Evolutionary conservation across 1,140 invertebrate species (phyloP).

Genomic region (Caenorhabditis latens): DNA sequence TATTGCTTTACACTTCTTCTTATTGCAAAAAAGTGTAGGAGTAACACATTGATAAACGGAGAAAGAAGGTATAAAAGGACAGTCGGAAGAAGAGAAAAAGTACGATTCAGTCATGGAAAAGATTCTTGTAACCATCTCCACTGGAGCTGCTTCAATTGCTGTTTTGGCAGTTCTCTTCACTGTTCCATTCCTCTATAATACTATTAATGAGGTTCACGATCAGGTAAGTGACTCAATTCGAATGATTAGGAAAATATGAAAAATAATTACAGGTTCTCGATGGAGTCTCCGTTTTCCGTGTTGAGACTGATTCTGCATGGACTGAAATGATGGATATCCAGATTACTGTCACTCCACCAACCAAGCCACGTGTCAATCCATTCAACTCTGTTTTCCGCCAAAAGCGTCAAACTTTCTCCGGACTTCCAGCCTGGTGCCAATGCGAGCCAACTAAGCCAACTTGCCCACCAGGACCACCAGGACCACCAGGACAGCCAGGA

Average conservation of each 20-base stretch:
- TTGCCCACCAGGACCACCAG: slow-evolving; percentile 67
- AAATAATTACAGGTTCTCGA: slow-evolving; percentile 1
- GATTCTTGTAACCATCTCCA: slow-evolving; percentile 39
- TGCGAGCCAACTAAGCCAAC: slow-evolving; percentile 66
- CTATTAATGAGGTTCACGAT: slow-evolving; percentile 10
- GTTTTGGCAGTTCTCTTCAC: slow-evolving; percentile 34
- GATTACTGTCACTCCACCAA: slow-evolving; percentile 64
- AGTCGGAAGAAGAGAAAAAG: not conserved
- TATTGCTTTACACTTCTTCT: slow-evolving; percentile 20
- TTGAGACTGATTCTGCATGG: slow-evolving; percentile 33
- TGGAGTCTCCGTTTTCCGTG: slow-evolving; percentile 57
- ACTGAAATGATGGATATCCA: slow-evolving; percentile 51
- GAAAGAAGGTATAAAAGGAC: slow-evolving; percentile 10
- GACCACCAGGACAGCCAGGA: slow-evolving; percentile 67
- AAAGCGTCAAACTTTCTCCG: slow-evolving; percentile 68
- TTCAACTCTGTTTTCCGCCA: slow-evolving; percentile 69
- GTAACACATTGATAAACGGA: not conserved
- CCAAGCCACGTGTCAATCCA: slow-evolving; percentile 65
- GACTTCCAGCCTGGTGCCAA: slow-evolving; percentile 68
- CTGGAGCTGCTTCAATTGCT: slow-evolving; percentile 29
- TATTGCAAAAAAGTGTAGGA: not conserved
- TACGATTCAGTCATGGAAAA: slow-evolving; percentile 25
- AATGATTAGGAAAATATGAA: not conserved
- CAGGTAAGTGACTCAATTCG: not conserved
- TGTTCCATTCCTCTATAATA: slow-evolving; percentile 30